Evolutionary conservation across 1,140 invertebrate genomes (phyloP).

Genomic region (Drosophila tristis): DNA sequence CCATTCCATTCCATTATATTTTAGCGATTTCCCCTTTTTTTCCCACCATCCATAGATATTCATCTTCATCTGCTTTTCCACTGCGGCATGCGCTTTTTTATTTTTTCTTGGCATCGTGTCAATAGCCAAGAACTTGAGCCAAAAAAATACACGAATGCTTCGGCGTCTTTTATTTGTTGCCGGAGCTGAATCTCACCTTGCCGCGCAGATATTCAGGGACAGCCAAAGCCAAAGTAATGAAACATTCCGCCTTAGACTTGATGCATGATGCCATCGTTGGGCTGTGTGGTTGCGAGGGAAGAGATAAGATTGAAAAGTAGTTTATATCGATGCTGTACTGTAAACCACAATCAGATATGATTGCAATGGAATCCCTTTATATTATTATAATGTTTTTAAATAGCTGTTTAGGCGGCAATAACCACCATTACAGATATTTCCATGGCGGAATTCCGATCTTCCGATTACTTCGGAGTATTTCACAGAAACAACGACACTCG

Average conservation of each 20-base stretch:
- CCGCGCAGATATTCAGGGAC: slow-evolving; percentile 50
- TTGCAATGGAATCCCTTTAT: too few relatives aligned
- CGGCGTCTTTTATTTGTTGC: slow-evolving; percentile 28
- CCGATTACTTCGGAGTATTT: too few relatives aligned
- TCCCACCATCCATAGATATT: slow-evolving; percentile 19
- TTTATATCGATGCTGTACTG: neutral
- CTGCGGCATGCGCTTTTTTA: slow-evolving; percentile 47
- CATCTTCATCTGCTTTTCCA: slow-evolving; percentile 30
- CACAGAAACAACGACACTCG: too few relatives aligned
- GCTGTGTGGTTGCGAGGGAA: slow-evolving; percentile 27
- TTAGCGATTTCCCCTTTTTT: slow-evolving; percentile 5
- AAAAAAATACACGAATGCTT: slow-evolving; percentile 44
- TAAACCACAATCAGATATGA: too few relatives aligned
- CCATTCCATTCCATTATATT: slow-evolving; percentile 34
- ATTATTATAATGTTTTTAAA: too few relatives aligned
- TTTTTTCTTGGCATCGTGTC: slow-evolving; percentile 57
- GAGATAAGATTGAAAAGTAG: slow-evolving; percentile 2
- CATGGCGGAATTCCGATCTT: too few relatives aligned
- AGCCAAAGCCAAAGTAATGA: slow-evolving; percentile 18
- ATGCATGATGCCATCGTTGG: slow-evolving; percentile 35
- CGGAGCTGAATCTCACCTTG: slow-evolving; percentile 37
- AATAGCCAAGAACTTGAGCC: slow-evolving; percentile 65
- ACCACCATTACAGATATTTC: too few relatives aligned
- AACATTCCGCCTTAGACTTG: slow-evolving; percentile 29
- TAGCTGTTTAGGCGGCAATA: too few relatives aligned